phyloP scores from a whole-genome alignment of 1,140 invertebrate species.

The Diabrotica undecimpunctata region DNA sequence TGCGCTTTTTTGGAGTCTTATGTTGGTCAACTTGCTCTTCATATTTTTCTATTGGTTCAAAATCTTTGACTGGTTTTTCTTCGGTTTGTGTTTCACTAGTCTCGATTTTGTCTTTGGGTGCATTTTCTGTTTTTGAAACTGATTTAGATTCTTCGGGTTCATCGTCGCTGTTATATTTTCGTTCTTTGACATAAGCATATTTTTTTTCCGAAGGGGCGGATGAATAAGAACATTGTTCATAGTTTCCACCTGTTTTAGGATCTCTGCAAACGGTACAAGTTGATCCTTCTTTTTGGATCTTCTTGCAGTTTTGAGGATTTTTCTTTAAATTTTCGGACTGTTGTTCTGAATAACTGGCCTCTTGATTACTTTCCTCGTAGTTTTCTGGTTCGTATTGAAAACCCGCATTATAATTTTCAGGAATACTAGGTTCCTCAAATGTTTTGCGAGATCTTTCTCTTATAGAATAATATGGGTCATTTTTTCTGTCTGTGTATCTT shows the following conservation, averaged over 20 bases:
- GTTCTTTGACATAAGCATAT: slow-evolving; percentile 62
- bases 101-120: neutral
- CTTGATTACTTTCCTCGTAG: slow-evolving; percentile 29
- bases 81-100: slow-evolving; percentile 16
- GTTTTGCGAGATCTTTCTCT: slow-evolving; percentile 34
- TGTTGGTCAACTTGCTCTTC: slow-evolving; percentile 1
- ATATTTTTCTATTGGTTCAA: slow-evolving; percentile 15
- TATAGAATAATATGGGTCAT: slow-evolving; percentile 41
- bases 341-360: slow-evolving; percentile 51
- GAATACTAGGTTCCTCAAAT: slow-evolving; percentile 25
- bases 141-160: slow-evolving; percentile 46
- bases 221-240: slow-evolving; percentile 67
- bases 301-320: slow-evolving; percentile 59
- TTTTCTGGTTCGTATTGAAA: slow-evolving; percentile 31
- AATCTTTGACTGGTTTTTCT: slow-evolving; percentile 16
- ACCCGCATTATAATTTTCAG: slow-evolving; percentile 21
- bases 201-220: slow-evolving; percentile 65
- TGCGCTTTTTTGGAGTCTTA: slow-evolving; percentile 15
- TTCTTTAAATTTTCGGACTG: slow-evolving; percentile 56
- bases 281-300: slow-evolving; percentile 60
- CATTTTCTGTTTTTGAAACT: slow-evolving; percentile 21
- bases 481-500: slow-evolving; percentile 32
- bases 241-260: slow-evolving; percentile 64
- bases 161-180: slow-evolving; percentile 54
- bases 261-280: slow-evolving; percentile 65